phyloP scores from a whole-genome alignment of 2,888 invertebrate genomes.

The Formica aserva region DNA sequence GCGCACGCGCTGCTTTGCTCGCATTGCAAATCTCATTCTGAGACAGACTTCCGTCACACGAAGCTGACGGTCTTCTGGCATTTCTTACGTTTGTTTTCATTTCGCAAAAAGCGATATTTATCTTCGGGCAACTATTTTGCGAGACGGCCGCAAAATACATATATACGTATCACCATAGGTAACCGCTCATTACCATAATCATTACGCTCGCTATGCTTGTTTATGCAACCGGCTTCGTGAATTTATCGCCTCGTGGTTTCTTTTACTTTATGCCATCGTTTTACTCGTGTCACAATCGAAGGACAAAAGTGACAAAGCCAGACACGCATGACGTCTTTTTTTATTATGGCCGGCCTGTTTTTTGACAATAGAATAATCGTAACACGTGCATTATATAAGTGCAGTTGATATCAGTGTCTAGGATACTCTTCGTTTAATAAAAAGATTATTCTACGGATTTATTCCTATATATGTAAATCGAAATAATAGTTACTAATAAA shows the following conservation, averaged over 20 bases:
- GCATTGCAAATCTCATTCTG: neutral
- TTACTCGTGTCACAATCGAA: slow-evolving; percentile 32
- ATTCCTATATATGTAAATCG: neutral
- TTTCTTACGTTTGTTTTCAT: slow-evolving; percentile 23
- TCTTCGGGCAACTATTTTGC: slow-evolving; percentile 29
- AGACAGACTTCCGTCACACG: neutral
- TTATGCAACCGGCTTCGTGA: slow-evolving; percentile 37
- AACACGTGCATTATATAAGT: neutral
- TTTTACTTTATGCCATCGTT: slow-evolving; percentile 23
- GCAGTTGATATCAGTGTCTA: neutral
- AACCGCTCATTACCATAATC: slow-evolving; percentile 54
- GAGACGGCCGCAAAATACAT: slow-evolving; percentile 40
- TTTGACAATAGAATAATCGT: neutral
- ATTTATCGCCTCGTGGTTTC: slow-evolving; percentile 45
- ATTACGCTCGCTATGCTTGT: slow-evolving; percentile 41
- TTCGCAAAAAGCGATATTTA: slow-evolving; percentile 14
- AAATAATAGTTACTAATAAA: neutral
- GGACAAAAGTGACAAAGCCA: slow-evolving; percentile 35
- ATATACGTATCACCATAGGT: slow-evolving; percentile 47
- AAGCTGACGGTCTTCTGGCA: neutral
- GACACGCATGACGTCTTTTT: neutral
- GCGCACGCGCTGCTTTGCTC: neutral
- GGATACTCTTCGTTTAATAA: neutral
- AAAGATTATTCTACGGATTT: neutral
- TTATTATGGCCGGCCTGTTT: neutral